Base-by-base conservation (phyloP, 2,888 invertebrate genomes). In the Rhamphomyia laevipes region DNA sequence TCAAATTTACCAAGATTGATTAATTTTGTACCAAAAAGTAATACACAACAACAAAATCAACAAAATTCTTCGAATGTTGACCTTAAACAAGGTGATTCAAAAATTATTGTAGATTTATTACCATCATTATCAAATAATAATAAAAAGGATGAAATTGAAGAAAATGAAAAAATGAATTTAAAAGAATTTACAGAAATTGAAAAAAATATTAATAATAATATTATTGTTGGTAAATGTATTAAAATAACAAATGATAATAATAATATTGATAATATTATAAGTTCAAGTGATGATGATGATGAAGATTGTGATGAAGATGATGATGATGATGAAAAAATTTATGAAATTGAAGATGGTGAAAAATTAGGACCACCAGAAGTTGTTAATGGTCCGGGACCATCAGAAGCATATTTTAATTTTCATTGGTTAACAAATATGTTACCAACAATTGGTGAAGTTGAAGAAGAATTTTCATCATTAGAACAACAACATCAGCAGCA, bases 11-110 rank as follows among this genome's bases (percentile, higher is more conserved):
- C 84, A 13, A 76, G 84, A 44, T 69, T 84, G 7, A 83, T 85
- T 50, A 82, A 84, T 67, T 79, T 83, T 63, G 80, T 84, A 21
- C 81, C 83, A 11, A 83, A 83, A 62, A 73, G 74, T 44, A 35
- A 5, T 35, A n/a, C 33, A 72, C n/a, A 21, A 45, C 6, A 11
- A 23, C 31, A 12, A 15, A 27, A 16, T 15, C 21, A 21, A 11
- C 41, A 18, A 15, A 1, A 6, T n/a, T 2, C n/a, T n/a, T 18
- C 12, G 7, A 21, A 16, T 21, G 13, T n/a, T 30, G 43, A 27
- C 7, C 7, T 27, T 27, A 27, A 27, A 27, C 23, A 27, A 27
- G 23, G 2, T 6, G 23, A 27, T 27, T 4, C 21, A 21, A 21
- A 3, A 21, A 21, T 21, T 4, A 21, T 21, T 6, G 2, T 9